A percentile compares a stretch with the other conserved stretches of the same genome.
Evolutionary conservation across 2,888 invertebrate species (phyloP).

Genomic region (Lissocephala sabroskyi): DNA sequence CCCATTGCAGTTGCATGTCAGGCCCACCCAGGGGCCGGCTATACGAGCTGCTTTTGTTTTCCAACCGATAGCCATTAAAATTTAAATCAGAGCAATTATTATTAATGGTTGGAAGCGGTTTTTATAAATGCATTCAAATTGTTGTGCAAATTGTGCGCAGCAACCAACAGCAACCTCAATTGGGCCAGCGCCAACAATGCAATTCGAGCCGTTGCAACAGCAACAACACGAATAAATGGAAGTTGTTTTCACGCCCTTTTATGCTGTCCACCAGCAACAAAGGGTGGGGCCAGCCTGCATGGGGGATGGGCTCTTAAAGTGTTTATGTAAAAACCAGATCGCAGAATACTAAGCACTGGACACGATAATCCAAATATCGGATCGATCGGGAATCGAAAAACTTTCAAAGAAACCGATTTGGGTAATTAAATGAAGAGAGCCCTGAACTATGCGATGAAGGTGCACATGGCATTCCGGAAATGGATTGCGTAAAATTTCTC

Average conservation of each 20-base stretch:
- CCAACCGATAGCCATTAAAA: constrained; percentile 67
- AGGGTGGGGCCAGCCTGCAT: not conserved
- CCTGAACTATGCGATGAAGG: too few species aligned
- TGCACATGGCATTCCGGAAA: not conserved
- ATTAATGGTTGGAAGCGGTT: constrained; percentile 66
- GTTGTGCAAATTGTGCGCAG: constrained; percentile 38
- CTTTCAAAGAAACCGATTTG: too few species aligned
- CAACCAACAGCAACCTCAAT: constrained; percentile 16
- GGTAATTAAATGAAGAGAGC: too few species aligned
- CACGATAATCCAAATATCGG: too few species aligned
- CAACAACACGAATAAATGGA: constrained; percentile 34
- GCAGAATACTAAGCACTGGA: not conserved
- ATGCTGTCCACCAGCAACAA: constrained; percentile 23
- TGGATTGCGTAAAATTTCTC: constrained; percentile 16
- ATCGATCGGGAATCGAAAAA: too few species aligned
- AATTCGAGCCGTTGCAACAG: constrained; percentile 1
- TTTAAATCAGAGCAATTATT: constrained; percentile 70
- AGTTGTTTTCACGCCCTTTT: constrained; percentile 53
- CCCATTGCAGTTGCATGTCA: not conserved
- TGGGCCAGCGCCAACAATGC: constrained; percentile 3
- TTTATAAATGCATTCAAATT: constrained; percentile 64
- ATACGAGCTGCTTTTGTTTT: constrained; percentile 6
- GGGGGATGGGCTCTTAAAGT: too few species aligned
- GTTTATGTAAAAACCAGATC: too few species aligned
- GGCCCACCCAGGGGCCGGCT: not conserved